Percentiles rank a stretch among this genome's conserved stretches.
phyloP scores from a whole-genome alignment of 2,888 invertebrate species.

The Drosophila borealis region DNA sequence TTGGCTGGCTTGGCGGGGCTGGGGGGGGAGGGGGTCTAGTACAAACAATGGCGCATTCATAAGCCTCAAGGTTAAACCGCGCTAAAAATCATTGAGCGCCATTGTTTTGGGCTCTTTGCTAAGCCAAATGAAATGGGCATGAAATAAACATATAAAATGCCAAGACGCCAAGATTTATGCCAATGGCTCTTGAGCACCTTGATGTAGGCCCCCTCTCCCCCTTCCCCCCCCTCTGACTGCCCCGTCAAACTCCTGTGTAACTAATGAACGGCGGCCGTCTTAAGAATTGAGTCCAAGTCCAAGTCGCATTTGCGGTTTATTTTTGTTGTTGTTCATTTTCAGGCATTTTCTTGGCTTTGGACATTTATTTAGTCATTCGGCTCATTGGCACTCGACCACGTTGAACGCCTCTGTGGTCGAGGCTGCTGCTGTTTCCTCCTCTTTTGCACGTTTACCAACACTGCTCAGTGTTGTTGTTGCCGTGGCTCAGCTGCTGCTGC shows the following conservation, averaged over 20 bases:
- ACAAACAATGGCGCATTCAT: constrained; percentile 71
- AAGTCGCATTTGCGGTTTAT: constrained; percentile 13
- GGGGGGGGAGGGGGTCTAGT: neutral
- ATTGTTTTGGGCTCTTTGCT: constrained; percentile 62
- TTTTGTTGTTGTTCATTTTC: constrained; percentile 1
- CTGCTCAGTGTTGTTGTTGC: constrained; percentile 12
- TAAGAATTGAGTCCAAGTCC: constrained; percentile 22
- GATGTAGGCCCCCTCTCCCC: constrained; percentile 7
- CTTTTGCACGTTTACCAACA: constrained; percentile 31
- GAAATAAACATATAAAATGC: constrained; percentile 36
- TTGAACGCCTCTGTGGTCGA: neutral
- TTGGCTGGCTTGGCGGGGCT: neutral
- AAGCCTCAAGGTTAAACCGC: constrained; percentile 74
- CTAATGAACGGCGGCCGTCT: constrained; percentile 69
- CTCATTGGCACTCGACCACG: constrained; percentile 20
- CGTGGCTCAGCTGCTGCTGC: constrained; percentile 22
- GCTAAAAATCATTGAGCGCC: constrained; percentile 77
- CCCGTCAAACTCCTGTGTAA: constrained; percentile 56
- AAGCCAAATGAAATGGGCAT: constrained; percentile 60
- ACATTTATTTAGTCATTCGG: constrained; percentile 59
- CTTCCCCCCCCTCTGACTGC: neutral
- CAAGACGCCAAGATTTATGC: constrained; percentile 71
- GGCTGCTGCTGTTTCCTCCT: neutral
- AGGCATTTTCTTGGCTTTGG: constrained; percentile 15
- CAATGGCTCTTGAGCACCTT: constrained; percentile 71